A percentile compares a stretch with the other conserved stretches of the same genome.
Evolutionary conservation across 2,888 invertebrate species (phyloP).

Genomic region (Eilema griseolum): DNA sequence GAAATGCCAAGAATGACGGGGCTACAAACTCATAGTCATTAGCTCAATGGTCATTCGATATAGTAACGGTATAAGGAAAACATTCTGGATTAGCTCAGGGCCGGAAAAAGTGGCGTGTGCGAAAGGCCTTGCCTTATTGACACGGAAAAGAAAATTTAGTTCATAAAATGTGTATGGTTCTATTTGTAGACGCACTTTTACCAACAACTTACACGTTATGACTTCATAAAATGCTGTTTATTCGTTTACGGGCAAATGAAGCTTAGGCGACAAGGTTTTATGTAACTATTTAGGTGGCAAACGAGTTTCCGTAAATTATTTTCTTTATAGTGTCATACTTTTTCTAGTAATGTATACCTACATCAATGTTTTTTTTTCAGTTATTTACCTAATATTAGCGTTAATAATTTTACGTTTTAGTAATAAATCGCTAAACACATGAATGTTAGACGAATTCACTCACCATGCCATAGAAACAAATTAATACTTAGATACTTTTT

Average conservation of each 20-base stretch:
- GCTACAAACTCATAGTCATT: conserved; percentile 43
- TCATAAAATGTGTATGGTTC: conserved; percentile 28
- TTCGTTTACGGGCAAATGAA: neutral
- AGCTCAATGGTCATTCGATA: conserved; percentile 49
- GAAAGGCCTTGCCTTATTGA: conserved; percentile 28
- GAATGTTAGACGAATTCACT: neutral
- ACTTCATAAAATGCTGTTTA: conserved; percentile 1
- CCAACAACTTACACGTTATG: neutral
- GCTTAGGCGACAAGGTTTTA: conserved; percentile 4
- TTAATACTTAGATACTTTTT: too few species aligned
- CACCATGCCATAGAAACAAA: neutral
- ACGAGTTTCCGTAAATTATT: neutral
- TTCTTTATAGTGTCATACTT: neutral
- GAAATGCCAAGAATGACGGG: conserved; percentile 25
- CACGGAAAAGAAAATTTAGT: conserved; percentile 30
- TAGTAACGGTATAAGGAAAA: conserved; percentile 37
- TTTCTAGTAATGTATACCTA: neutral
- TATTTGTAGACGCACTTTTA: conserved; percentile 9
- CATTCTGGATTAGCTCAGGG: conserved; percentile 27
- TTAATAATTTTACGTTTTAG: neutral
- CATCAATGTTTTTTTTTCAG: neutral
- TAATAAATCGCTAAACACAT: neutral
- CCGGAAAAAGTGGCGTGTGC: conserved; percentile 34
- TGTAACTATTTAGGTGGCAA: neutral
- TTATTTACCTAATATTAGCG: neutral